These are phyloP conservation scores for Synanthedon vespiformis DNA, from an alignment of 2,888 invertebrate genomes.

Conservation along the genomic window DNA sequence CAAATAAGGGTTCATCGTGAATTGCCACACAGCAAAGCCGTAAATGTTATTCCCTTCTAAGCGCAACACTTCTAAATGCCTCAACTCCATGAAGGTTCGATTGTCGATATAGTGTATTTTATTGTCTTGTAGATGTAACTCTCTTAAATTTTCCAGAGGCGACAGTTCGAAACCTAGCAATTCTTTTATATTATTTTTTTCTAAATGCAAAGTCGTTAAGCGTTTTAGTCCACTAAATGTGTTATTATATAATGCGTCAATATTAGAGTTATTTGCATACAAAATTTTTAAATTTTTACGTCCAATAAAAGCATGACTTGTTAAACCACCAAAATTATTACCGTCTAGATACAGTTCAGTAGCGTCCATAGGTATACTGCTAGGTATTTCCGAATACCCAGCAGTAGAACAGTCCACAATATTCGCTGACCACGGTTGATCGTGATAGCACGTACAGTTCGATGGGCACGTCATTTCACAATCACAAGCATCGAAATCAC, in stretches of 20 bases:
- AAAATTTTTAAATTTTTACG: constrained; percentile 89
- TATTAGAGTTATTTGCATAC: constrained; percentile 89
- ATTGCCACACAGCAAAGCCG: constrained; percentile 88
- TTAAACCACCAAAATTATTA: constrained; percentile 87
- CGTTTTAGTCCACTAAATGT: constrained; percentile 90
- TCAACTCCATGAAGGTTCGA: constrained; percentile 83
- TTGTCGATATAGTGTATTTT: constrained; percentile 85
- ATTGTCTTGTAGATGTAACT: constrained; percentile 90
- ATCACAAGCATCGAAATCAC: constrained; percentile 96
- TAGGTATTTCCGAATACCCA: constrained; percentile 85
- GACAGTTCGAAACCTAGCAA: constrained; percentile 86
- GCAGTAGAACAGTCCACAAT: constrained; percentile 91
- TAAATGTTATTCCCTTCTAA: constrained; percentile 86
- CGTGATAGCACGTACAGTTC: constrained; percentile 95
- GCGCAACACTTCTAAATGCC: constrained; percentile 85
- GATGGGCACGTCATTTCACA: constrained; percentile 97
- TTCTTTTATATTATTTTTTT: constrained; percentile 85
- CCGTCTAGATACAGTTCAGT: constrained; percentile 95
- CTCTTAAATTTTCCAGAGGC: constrained; percentile 83
- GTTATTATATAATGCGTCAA: constrained; percentile 86
- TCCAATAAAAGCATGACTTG: constrained; percentile 91
- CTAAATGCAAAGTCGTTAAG: constrained; percentile 84
- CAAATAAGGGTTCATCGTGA: constrained; percentile 85
- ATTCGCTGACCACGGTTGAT: constrained; percentile 93
- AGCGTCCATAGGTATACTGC: constrained; percentile 93